These are phyloP conservation scores for Amblyjoppa proteus DNA, from an alignment of 2,888 invertebrate genomes.

Conservation along the genomic window DNA sequence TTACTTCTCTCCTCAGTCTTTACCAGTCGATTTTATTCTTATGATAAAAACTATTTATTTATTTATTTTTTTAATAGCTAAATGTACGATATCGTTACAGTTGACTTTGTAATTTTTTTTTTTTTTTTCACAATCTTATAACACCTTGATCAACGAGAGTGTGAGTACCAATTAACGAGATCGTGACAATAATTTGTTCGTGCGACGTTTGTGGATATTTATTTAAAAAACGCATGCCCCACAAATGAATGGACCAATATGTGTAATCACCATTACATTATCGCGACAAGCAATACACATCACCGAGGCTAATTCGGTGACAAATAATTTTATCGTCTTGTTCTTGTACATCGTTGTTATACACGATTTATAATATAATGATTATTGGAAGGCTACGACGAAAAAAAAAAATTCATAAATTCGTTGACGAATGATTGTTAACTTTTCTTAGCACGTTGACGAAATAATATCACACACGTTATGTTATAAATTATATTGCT, in stretches of 20 bases:
- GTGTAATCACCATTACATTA: constrained; percentile 48
- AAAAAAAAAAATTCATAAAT: constrained; percentile 41
- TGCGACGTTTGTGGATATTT: constrained; percentile 43
- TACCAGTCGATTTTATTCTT: neutral
- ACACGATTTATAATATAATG: neutral
- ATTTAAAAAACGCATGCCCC: constrained; percentile 26
- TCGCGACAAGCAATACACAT: constrained; percentile 46
- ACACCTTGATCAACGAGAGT: neutral
- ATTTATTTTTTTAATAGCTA: neutral
- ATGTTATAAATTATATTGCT: constrained; percentile 55
- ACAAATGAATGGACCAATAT: constrained; percentile 62
- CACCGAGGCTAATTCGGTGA: constrained; percentile 10
- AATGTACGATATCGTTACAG: neutral
- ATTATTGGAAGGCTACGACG: neutral
- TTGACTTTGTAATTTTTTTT: neutral
- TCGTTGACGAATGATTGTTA: constrained; percentile 39
- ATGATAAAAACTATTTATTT: neutral
- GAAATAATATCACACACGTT: constrained; percentile 18
- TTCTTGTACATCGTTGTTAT: constrained; percentile 4
- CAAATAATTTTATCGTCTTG: constrained; percentile 44
- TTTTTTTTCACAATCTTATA: neutral
- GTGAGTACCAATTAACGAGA: constrained; percentile 20
- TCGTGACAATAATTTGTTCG: constrained; percentile 60
- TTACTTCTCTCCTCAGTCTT: neutral
- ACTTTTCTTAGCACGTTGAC: constrained; percentile 34